Percentiles rank a stretch among this genome's conserved stretches.
These are phyloP conservation scores for Gambelia wislizenii DNA, from an alignment of 2,797 vertebrate genomes.

Conservation along the genomic window DNA sequence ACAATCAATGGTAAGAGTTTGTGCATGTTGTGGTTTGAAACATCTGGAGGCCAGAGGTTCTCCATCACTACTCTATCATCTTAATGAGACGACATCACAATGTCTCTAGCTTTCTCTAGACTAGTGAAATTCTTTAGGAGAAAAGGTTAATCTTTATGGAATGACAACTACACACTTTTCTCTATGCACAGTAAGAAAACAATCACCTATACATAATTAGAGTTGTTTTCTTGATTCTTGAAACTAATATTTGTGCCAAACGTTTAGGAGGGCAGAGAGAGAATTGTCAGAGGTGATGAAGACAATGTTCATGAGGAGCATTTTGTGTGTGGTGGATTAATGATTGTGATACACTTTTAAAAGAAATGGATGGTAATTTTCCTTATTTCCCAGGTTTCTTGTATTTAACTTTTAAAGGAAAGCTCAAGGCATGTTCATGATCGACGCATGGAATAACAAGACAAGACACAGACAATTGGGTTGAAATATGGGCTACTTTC, in stretches of 20 bases:
- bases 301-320: constrained; percentile 12
- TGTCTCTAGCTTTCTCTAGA: not conserved
- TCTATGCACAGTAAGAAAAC: not conserved
- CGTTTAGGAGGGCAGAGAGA: not conserved
- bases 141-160: not conserved
- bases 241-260: not conserved
- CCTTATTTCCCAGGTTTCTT: not conserved
- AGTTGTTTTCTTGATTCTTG: not conserved
- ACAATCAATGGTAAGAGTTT: not conserved
- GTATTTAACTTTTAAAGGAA: not conserved
- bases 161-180: not conserved
- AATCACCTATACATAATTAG: constrained; percentile 9
- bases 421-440: not conserved
- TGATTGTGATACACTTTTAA: not conserved
- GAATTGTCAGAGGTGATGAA: constrained; percentile 4
- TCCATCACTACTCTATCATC: not conserved
- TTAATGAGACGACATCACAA: not conserved
- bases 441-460: too few species aligned
- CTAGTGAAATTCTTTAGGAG: not conserved
- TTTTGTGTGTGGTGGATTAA: constrained; percentile 28
- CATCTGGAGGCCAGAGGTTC: not conserved
- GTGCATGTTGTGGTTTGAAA: not conserved
- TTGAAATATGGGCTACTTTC: too few species aligned
- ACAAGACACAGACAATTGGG: too few species aligned
- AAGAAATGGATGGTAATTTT: not conserved